Evolutionary conservation across 2,888 invertebrate species (phyloP), one percentile per base, ranked within the genome.

Genomic region (Ceratothoa steindachneri): DNA sequence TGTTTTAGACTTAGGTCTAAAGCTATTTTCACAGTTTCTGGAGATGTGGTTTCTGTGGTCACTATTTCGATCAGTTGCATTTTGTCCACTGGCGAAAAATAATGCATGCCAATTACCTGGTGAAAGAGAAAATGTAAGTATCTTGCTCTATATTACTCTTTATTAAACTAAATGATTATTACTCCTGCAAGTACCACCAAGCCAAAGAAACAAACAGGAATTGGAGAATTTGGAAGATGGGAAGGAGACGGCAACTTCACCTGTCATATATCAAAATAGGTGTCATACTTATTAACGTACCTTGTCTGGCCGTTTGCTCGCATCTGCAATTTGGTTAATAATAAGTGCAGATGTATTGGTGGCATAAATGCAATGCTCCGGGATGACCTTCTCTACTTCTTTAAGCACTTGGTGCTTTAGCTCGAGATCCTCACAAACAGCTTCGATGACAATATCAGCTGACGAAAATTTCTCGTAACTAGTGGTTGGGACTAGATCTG

Each of bases 11-110:
- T 73, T 22, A 82, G 82, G 66, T 83, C 90, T 9, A 93, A 93
- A 53, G 97, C 97, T 30, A 90, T 87, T 55, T 93, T 93, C 71
- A 91, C 71, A 1, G 77, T 94, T 83, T 98, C 97, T 82, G 94
- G 90, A 70, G 96, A 95, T 0, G 99, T 99, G 83, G 94, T 92
- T 27, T 95, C 93, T 83, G 97, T 97, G 0, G 96, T 95, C 82
- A 99, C 97, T 81, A 99, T 94, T 87, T 99, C 99, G 69, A 99
- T 86, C 81, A 99, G 87, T 85, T 97, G 96, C 99, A 99, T 99
- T 86, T 97, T 98, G 85, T 99, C 98, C 67, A 99, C 98, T 1
- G 99, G 99, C 0, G 98, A 98, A 86, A 99, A 99, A 85, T 99
- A 99, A 85, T 99, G 99, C 99, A 99, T 99, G 74, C 97, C 96